Conservation (phyloP, 2,797 vertebrate genomes). For the Argya squamiceps region DNA sequence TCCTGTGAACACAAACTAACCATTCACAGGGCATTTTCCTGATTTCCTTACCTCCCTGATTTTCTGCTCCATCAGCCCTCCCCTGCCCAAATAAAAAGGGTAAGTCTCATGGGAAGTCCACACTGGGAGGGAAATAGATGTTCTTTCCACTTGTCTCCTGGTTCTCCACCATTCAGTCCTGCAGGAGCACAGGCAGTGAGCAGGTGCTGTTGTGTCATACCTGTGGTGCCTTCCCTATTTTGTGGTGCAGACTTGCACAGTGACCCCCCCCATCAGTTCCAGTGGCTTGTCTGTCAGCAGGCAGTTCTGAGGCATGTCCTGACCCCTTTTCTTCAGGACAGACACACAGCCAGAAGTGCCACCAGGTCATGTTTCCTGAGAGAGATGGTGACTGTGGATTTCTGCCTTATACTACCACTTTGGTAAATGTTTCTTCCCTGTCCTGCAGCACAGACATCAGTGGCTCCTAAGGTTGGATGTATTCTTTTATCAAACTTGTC, state of each 20-base stretch:
- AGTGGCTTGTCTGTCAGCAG: not conserved
- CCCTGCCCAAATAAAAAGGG: rapidly evolving
- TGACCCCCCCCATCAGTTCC: not conserved
- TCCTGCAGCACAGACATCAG: not conserved
- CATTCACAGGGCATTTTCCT: not conserved
- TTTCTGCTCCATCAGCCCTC: not conserved
- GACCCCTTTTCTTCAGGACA: not conserved
- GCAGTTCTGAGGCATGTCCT: not conserved
- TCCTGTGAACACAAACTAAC: not conserved
- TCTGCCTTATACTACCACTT: not conserved
- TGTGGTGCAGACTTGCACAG: not conserved
- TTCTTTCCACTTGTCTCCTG: not conserved
- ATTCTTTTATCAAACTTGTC: not conserved
- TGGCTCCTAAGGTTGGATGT: not conserved
- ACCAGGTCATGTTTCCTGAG: not conserved
- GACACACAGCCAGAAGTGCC: rapidly evolving
- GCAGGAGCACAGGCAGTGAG: not conserved
- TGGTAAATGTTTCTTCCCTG: not conserved
- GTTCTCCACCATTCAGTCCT: not conserved
- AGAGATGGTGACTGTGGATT: not conserved
- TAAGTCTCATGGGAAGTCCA: not conserved
- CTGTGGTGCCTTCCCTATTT: not conserved
- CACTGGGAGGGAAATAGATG: rapidly evolving
- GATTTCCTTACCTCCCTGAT: not conserved
- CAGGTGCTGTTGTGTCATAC: not conserved